Percentiles rank a stretch among this genome's conserved stretches.
Conservation (phyloP, 2,113 vertebrate species). For the Isurus oxyrinchus region DNA sequence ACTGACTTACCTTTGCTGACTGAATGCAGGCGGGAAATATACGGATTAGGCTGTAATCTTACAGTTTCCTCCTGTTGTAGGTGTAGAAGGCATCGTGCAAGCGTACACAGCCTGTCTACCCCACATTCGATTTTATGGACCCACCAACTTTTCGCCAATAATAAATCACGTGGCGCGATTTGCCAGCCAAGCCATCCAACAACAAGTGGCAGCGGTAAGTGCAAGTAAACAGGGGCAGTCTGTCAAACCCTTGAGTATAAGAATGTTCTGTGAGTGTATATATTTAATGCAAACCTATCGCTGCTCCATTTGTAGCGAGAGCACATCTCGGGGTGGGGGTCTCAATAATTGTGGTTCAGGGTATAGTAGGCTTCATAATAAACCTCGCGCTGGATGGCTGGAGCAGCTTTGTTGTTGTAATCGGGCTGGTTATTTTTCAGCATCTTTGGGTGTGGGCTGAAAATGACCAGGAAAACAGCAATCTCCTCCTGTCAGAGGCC, state of each 20-base stretch:
- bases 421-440: background rate
- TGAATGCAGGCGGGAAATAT: background rate
- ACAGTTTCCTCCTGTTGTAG: slow-evolving; percentile 49
- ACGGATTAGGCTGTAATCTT: background rate
- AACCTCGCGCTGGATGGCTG: too few relatives aligned
- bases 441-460: background rate
- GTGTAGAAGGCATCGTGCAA: slow-evolving; percentile 89
- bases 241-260: slow-evolving; percentile 23
- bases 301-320: slow-evolving; percentile 37
- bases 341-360: background rate
- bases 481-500: background rate
- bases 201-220: slow-evolving; percentile 80
- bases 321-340: background rate
- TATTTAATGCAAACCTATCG: background rate
- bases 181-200: slow-evolving; percentile 83
- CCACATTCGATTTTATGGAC: slow-evolving; percentile 93
- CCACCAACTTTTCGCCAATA: slow-evolving; percentile 94
- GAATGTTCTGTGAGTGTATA: background rate
- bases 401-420: background rate
- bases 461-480: background rate
- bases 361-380: too few relatives aligned
- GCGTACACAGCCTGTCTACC: slow-evolving; percentile 89
- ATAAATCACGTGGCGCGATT: slow-evolving; percentile 92
- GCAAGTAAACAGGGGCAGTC: background rate
- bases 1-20: background rate